These are phyloP conservation scores for Coptodon bakossiorum DNA, from an alignment of 2,113 vertebrate species.

Conservation along the genomic window DNA sequence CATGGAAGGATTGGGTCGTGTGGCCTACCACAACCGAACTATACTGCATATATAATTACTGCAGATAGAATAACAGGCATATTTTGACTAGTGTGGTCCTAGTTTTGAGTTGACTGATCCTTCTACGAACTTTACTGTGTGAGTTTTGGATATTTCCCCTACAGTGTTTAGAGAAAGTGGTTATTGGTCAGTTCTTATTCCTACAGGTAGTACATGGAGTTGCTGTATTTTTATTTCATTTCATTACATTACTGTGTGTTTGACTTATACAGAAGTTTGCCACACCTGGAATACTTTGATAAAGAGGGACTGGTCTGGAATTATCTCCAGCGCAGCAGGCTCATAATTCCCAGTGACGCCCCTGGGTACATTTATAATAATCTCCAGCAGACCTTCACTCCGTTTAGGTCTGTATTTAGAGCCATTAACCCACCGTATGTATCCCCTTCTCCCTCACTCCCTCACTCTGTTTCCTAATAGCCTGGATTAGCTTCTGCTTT, in stretches of 20 bases:
- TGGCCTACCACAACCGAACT: neutral
- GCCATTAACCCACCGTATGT: slow-evolving; percentile 52
- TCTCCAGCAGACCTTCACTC: slow-evolving; percentile 9
- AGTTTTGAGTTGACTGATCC: neutral
- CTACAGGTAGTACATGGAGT: neutral
- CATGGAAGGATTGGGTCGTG: neutral
- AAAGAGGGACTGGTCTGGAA: neutral
- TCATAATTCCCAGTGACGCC: neutral
- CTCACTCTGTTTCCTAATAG: slow-evolving; percentile 57
- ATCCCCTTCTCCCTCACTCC: slow-evolving; percentile 37
- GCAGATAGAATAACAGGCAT: neutral
- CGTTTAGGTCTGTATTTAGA: slow-evolving; percentile 55
- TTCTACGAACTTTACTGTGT: neutral
- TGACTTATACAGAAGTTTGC: neutral
- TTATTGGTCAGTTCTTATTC: neutral
- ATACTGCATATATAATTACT: neutral
- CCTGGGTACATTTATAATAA: slow-evolving; percentile 28
- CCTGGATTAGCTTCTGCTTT: slow-evolving; percentile 54
- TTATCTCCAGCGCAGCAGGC: neutral
- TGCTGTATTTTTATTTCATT: neutral
- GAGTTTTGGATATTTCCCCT: neutral
- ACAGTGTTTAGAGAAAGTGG: neutral
- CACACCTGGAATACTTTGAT: neutral
- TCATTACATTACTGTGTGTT: neutral
- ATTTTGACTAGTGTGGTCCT: neutral